Base-by-base conservation (phyloP, 2,113 vertebrate species). In the Nerophis ophidion region DNA sequence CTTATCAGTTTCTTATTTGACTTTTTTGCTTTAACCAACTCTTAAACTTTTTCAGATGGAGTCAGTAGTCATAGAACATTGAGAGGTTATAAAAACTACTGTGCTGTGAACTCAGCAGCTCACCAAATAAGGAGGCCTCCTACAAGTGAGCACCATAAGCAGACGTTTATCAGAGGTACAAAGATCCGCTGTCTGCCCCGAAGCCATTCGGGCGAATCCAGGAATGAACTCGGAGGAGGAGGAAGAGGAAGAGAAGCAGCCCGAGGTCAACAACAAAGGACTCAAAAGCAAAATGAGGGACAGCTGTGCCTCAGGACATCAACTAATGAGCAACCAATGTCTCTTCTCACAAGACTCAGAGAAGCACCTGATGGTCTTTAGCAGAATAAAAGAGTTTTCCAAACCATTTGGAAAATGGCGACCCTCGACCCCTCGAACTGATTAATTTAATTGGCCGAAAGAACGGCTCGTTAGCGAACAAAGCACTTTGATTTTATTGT, bases 281-380 rank as follows among this genome's bases (percentile, higher is more conserved):
- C 66, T 68, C 61, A 70, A 34, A 9, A 69, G 74, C 65, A 66
- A 58, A 75, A 73, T 63, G 45, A 58, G 50, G 75, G 70, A 68
- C 72, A 64, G 63, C 68, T 61, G 70, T 66, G 82, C 82, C 82
- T 80, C 75, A 63, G 81, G 82, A 80, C 54, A 72, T 75, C 75
- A 56, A 58, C 77, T 86, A 83, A 83, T 80, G 77, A 86, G 82
- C 72, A 45, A 50, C 14, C 40, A 70, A 61, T 45, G 50, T 54
- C 57, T 64, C 48, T 59, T 62, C 67, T 34, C 66, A 67, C 76
- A 52, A 56, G 57, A 64, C 38, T 49, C 60, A 35, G 2, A 26
- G 33, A 55, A 55, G 11, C 38, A 13, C 50, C 34, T 68, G 76
- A 77, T 71, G 74, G 58, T 74, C 61, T 65, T 61, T 71, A 59